Percentiles rank a stretch among this genome's conserved stretches.
These are phyloP conservation scores for Drosophila nikananu DNA, from an alignment of 1,140 invertebrate species.

Conservation along the genomic window DNA sequence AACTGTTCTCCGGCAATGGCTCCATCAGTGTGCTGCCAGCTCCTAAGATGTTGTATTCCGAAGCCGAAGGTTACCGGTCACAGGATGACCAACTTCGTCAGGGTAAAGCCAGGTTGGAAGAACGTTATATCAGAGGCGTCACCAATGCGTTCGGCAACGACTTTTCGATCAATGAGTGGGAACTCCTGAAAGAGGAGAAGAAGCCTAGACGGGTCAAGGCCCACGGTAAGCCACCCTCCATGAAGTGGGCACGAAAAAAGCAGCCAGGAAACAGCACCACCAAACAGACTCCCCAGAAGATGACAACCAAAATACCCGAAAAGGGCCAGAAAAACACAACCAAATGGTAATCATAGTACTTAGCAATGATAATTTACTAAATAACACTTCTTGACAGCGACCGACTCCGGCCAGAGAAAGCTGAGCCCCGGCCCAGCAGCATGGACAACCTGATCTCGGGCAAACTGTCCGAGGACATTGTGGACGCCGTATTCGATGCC, in stretches of 20 bases:
- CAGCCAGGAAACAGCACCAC: neutral
- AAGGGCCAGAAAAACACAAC: neutral
- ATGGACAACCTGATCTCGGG: conserved; percentile 50
- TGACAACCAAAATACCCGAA: rapidly evolving
- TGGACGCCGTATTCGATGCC: conserved; percentile 56
- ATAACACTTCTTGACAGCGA: neutral
- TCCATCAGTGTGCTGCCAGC: conserved; percentile 56
- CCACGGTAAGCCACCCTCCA: neutral
- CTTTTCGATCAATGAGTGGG: neutral
- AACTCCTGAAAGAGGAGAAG: neutral
- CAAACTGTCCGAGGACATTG: conserved; percentile 51
- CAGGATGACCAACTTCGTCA: conserved; percentile 7
- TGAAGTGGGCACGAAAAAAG: neutral
- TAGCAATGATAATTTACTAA: neutral
- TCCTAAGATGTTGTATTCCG: neutral
- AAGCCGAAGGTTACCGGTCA: neutral
- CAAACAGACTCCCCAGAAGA: neutral
- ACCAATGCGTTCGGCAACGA: neutral
- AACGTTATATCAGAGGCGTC: conserved; percentile 1
- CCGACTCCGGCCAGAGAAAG: neutral
- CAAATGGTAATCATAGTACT: conserved; percentile 3
- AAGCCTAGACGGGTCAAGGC: neutral
- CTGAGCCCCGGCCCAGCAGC: neutral
- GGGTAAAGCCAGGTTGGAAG: neutral
- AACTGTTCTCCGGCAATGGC: conserved; percentile 71